Conservation (phyloP, 2,113 vertebrate species). For the Drymodes brunneopygia region DNA sequence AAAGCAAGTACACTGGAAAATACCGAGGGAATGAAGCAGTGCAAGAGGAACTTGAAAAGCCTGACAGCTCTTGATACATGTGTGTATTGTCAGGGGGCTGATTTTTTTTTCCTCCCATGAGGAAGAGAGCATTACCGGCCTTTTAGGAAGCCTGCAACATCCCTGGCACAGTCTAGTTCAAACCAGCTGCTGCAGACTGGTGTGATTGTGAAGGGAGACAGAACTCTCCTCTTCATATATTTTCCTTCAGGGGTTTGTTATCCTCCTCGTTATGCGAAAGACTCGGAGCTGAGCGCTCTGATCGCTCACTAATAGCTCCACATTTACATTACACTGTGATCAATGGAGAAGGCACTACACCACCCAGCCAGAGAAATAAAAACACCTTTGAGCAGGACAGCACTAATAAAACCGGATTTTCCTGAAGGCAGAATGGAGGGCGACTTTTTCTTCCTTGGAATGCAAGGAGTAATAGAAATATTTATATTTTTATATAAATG, state of each 20-base stretch:
- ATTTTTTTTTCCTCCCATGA: neutral
- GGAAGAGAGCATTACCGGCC: neutral
- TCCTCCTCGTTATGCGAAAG: neutral
- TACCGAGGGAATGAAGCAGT: neutral
- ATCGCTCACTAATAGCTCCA: neutral
- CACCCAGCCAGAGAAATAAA: neutral
- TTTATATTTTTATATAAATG: neutral
- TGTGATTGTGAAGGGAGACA: neutral
- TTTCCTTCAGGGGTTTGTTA: neutral
- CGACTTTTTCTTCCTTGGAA: neutral
- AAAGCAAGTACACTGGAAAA: neutral
- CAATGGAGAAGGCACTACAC: neutral
- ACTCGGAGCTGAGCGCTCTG: neutral
- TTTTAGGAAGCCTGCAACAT: neutral
- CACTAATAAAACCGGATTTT: neutral
- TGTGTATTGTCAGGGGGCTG: neutral
- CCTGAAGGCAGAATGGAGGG: neutral
- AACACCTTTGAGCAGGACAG: neutral
- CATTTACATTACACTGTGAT: neutral
- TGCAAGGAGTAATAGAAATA: neutral
- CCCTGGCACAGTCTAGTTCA: neutral
- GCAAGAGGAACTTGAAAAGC: neutral
- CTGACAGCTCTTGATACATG: neutral
- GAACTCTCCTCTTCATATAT: neutral
- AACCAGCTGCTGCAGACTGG: neutral